These are phyloP conservation scores for Fragum whitleyi DNA, from an alignment of 2,888 invertebrate species.

Conservation along the genomic window DNA sequence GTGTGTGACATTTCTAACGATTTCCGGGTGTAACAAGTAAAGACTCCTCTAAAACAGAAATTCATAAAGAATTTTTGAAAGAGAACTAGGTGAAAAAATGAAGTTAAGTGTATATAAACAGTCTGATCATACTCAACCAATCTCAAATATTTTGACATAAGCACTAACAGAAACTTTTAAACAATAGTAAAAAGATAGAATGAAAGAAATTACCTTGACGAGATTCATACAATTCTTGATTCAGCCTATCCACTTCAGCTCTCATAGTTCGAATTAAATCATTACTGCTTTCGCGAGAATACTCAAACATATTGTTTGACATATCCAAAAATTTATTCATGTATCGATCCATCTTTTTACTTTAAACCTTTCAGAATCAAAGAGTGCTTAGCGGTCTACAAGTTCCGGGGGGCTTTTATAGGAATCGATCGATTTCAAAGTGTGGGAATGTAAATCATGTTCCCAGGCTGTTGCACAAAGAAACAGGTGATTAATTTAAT, in stretches of 20 bases:
- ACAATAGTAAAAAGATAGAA: neutral
- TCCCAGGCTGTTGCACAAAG: slow-evolving; percentile 12
- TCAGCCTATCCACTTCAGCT: slow-evolving; percentile 5
- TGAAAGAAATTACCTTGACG: slow-evolving; percentile 6
- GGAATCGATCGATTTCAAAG: neutral
- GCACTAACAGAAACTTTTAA: neutral
- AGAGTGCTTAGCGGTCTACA: slow-evolving; percentile 1
- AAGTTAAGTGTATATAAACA: neutral
- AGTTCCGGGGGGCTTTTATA: neutral
- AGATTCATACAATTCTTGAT: slow-evolving; percentile 8
- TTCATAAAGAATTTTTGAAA: no score
- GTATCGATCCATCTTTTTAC: neutral
- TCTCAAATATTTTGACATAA: slow-evolving; percentile 2
- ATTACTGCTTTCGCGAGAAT: slow-evolving; percentile 5
- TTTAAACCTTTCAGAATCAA: slow-evolving; percentile 6
- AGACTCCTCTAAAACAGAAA: no score
- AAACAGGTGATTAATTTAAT: slow-evolving; percentile 12
- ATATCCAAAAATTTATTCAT: slow-evolving; percentile 1
- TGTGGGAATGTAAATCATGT: slow-evolving; percentile 6
- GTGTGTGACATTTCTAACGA: no score
- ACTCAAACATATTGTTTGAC: slow-evolving; percentile 12
- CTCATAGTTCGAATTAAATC: slow-evolving; percentile 1
- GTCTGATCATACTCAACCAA: neutral
- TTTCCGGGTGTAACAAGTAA: no score
- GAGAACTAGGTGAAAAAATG: no score